Evolutionary conservation across 2,797 vertebrate species (phyloP).

Genomic region (Sebastes itinus): DNA sequence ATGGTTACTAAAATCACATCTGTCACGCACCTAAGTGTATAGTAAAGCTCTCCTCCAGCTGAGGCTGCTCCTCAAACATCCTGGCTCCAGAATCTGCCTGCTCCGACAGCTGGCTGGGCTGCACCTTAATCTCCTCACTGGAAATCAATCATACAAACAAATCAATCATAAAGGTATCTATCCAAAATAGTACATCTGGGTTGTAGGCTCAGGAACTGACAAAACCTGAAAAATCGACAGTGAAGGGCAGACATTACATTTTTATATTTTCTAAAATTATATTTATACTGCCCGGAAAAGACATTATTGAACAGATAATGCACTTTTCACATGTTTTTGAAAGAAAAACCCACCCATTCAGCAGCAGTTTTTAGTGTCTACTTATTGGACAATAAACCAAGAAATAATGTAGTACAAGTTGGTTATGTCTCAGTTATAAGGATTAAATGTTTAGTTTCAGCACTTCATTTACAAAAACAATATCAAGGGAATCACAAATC

Average conservation of each 20-base stretch:
- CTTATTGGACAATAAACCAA: not conserved
- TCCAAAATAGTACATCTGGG: not conserved
- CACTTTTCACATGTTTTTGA: not conserved
- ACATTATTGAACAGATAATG: not conserved
- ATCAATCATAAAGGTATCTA: not conserved
- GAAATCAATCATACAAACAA: constrained; percentile 14
- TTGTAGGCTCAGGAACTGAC: not conserved
- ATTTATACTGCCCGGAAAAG: not conserved
- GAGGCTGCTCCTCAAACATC: constrained; percentile 92
- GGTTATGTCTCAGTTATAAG: not conserved
- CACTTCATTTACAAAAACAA: not conserved
- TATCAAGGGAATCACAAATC: not conserved
- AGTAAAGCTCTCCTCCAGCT: constrained; percentile 98
- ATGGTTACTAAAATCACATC: no score
- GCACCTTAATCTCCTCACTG: constrained; percentile 97
- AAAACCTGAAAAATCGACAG: not conserved
- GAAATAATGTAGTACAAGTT: not conserved
- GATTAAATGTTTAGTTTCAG: not conserved
- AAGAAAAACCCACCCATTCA: not conserved
- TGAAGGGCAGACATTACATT: not conserved
- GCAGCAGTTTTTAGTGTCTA: not conserved
- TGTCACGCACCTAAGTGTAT: constrained; percentile 92
- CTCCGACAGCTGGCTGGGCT: constrained; percentile 89
- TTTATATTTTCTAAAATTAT: not conserved
- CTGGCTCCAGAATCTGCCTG: constrained; percentile 83